Percentiles rank a stretch among this genome's conserved stretches.
phyloP scores from a whole-genome alignment of 2,888 invertebrate species.

The Nomada fucata region DNA sequence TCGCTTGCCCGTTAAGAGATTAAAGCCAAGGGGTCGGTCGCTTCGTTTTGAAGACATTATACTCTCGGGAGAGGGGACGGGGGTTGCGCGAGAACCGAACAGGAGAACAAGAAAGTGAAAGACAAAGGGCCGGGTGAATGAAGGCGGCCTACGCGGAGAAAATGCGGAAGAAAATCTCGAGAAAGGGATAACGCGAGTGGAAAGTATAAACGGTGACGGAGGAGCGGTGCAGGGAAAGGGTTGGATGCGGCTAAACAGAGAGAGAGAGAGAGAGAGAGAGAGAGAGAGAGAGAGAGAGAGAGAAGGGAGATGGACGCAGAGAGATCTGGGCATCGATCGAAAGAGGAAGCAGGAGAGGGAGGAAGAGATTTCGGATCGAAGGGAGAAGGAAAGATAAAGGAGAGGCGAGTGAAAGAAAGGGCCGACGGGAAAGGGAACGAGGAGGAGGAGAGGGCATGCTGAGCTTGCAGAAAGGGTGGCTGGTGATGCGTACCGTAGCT shows the following conservation, averaged over 20 bases:
- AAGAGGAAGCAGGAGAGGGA: conserved; percentile 25
- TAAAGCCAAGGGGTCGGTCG: conserved; percentile 77
- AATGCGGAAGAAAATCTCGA: neutral
- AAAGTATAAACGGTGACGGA: conserved; percentile 3
- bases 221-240: conserved; percentile 1
- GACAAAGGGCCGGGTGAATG: conserved; percentile 16
- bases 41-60: conserved; percentile 81
- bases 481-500: conserved; percentile 82
- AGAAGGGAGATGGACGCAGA: neutral
- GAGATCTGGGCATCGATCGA: conserved; percentile 37
- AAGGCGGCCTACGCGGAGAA: neutral
- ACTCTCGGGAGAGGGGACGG: conserved; percentile 59
- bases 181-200: neutral
- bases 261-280: neutral
- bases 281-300: too few relatives aligned
- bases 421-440: conserved; percentile 38
- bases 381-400: conserved; percentile 29
- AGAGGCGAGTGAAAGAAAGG: conserved; percentile 50
- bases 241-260: neutral
- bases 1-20: conserved; percentile 82
- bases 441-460: conserved; percentile 75
- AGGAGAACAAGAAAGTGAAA: conserved; percentile 15
- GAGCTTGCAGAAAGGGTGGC: conserved; percentile 84
- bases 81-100: neutral
- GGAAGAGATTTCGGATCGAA: conserved; percentile 15